Percentiles rank a stretch among this genome's conserved stretches.
These are phyloP conservation scores for Lycodopsis pacificus DNA, from an alignment of 2,797 vertebrate genomes.

Conservation along the genomic window DNA sequence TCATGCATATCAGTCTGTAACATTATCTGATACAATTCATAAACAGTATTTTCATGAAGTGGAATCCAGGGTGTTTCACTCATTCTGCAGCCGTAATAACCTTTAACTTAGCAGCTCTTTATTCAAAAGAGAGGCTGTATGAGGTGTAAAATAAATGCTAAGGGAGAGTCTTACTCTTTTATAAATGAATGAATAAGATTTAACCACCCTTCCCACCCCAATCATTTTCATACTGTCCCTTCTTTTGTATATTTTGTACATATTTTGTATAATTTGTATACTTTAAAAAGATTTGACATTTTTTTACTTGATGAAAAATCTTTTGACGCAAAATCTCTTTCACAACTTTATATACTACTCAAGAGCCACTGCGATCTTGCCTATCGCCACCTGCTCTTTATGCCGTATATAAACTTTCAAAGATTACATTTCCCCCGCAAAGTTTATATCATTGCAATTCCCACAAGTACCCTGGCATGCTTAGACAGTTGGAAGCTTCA, in stretches of 20 bases:
- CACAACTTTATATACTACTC: background rate
- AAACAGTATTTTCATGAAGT: no score
- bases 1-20: no score
- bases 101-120: background rate
- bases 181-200: background rate
- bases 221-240: background rate
- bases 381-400: background rate
- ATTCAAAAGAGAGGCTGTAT: background rate
- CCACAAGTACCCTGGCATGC: slow-evolving; percentile 32
- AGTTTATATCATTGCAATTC: slow-evolving; percentile 11
- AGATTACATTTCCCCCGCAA: background rate
- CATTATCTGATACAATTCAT: no score
- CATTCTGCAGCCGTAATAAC: background rate
- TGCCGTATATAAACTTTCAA: background rate
- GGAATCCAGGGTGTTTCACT: background rate
- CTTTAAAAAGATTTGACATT: background rate
- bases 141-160: no score
- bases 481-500: slow-evolving; percentile 37
- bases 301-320: background rate
- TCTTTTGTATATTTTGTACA: no score
- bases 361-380: background rate
- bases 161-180: background rate
- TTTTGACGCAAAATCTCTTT: background rate
- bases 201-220: no score
- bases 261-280: background rate